Conservation (phyloP, 2,888 invertebrate genomes). For the Pristionchus exspectatus region DNA sequence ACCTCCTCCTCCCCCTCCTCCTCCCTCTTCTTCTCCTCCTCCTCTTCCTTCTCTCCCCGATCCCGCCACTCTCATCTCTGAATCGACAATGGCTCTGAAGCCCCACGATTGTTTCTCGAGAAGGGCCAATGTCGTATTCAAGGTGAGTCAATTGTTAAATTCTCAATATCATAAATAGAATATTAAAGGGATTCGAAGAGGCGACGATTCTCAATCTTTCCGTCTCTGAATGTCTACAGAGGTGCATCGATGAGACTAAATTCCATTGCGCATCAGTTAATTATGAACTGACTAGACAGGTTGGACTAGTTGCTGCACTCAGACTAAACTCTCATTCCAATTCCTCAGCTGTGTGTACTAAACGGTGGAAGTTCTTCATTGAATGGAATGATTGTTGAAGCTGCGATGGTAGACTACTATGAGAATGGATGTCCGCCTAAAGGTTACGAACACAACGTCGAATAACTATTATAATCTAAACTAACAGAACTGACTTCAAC, state of each 20-base stretch:
- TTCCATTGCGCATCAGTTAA: conserved; percentile 55
- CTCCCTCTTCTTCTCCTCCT: conserved; percentile 2
- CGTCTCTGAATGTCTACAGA: conserved; percentile 40
- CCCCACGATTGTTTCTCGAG: conserved; percentile 19
- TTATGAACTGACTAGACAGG: conserved; percentile 51
- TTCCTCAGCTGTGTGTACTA: conserved; percentile 43
- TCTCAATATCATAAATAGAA: not conserved
- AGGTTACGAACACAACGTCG: not conserved
- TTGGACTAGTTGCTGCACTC: not conserved
- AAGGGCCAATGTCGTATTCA: conserved; percentile 22
- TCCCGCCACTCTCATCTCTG: not conserved
- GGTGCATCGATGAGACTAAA: conserved; percentile 27
- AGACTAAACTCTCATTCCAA: not conserved
- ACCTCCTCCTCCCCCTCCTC: not conserved
- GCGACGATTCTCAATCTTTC: not conserved
- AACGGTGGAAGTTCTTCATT: conserved; percentile 49
- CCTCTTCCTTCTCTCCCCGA: conserved; percentile 7
- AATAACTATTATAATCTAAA: not conserved
- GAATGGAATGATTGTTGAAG: not conserved
- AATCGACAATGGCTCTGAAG: not conserved
- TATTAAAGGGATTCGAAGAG: conserved; percentile 48
- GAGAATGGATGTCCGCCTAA: conserved; percentile 48
- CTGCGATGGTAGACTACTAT: conserved; percentile 41
- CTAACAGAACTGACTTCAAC: not conserved
- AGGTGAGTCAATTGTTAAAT: not conserved